These are phyloP conservation scores for Maccullochella peelii DNA, from an alignment of 2,113 vertebrate species.

Conservation along the genomic window DNA sequence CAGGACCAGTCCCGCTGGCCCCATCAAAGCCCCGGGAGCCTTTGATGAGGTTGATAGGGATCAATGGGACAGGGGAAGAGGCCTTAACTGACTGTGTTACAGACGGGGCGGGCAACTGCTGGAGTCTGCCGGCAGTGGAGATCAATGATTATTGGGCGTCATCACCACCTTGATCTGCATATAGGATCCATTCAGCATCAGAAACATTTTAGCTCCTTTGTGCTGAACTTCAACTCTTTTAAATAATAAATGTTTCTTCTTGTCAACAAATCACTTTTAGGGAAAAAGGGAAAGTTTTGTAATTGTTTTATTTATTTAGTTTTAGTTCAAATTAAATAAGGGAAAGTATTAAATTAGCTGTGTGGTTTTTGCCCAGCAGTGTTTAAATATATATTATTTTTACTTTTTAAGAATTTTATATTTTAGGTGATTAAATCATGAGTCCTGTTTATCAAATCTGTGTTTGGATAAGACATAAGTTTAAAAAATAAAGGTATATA, in stretches of 20 bases:
- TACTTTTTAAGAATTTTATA: too few species aligned
- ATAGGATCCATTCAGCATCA: conserved; percentile 46
- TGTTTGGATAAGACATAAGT: not conserved
- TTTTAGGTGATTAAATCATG: not conserved
- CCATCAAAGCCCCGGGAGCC: conserved; percentile 74
- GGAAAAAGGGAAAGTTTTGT: not conserved
- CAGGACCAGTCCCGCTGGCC: conserved; percentile 70
- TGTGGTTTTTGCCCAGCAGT: too few species aligned
- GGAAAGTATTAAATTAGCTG: too few species aligned
- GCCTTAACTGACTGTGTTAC: conserved; percentile 73
- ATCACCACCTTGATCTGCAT: conserved; percentile 68
- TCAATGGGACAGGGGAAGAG: conserved; percentile 77
- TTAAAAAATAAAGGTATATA: not conserved
- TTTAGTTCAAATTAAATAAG: too few species aligned
- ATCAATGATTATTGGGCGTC: conserved; percentile 77
- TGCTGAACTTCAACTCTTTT: not conserved
- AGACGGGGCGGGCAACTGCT: conserved; percentile 74
- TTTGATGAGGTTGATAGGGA: conserved; percentile 83
- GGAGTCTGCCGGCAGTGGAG: conserved; percentile 63
- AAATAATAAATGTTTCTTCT: not conserved
- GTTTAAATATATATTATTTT: not conserved
- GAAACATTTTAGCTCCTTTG: not conserved
- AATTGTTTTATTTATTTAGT: not conserved
- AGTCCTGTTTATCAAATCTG: not conserved
- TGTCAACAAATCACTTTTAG: not conserved